These are phyloP conservation scores for Aldrovandia affinis DNA, from an alignment of 2,797 vertebrate genomes.

Conservation along the genomic window DNA sequence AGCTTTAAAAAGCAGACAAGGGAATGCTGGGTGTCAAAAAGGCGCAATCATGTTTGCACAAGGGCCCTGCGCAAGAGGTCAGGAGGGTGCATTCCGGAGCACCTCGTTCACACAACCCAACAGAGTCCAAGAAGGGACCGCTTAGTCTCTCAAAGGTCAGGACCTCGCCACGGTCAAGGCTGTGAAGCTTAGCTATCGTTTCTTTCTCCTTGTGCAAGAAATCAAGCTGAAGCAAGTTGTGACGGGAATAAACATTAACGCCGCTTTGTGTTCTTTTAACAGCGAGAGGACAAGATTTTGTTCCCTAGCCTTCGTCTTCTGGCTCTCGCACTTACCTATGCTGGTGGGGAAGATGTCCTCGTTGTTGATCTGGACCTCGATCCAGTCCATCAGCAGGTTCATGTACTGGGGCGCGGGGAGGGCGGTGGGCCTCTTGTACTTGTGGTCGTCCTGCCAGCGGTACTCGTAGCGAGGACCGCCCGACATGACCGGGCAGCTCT, in stretches of 20 bases:
- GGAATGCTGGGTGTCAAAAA: conserved; percentile 10
- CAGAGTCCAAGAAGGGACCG: not conserved
- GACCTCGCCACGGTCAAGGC: not conserved
- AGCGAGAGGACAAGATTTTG: not conserved
- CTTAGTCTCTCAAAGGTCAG: not conserved
- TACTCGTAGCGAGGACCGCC: conserved; percentile 95
- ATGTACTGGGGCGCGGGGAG: conserved; percentile 93
- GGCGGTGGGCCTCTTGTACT: conserved; percentile 93
- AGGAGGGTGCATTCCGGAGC: not conserved
- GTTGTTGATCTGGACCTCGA: conserved; percentile 94
- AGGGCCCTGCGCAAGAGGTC: not conserved
- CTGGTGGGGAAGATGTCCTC: conserved; percentile 93
- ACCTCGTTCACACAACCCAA: not conserved
- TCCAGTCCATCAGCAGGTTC: conserved; percentile 98
- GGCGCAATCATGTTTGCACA: not conserved
- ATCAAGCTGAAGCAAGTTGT: not conserved
- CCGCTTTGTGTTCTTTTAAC: not conserved
- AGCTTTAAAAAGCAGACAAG: not conserved
- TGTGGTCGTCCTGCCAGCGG: conserved; percentile 94
- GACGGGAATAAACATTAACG: not conserved
- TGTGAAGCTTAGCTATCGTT: too few species aligned
- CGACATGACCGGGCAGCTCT: conserved; percentile 93
- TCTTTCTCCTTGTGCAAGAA: too few species aligned
- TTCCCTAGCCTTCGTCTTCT: not conserved
- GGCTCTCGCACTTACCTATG: conserved; percentile 47